phyloP scores from a whole-genome alignment of 2,113 vertebrate genomes.

The Nerophis ophidion region DNA sequence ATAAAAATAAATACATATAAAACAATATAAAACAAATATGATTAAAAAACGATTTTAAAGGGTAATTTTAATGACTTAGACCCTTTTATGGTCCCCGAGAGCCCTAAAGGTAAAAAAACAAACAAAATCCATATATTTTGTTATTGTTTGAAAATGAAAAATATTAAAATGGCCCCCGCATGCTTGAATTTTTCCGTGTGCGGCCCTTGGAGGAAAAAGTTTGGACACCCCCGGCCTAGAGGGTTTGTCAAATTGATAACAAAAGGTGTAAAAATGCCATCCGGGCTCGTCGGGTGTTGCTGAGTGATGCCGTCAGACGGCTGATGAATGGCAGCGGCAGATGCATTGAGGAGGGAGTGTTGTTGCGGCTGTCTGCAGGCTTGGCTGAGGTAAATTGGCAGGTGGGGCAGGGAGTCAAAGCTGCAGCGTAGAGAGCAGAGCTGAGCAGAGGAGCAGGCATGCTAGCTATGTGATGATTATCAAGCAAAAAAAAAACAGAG shows the following conservation, averaged over 20 bases:
- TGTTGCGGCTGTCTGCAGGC: conserved; percentile 13
- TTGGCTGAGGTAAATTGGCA: conserved; percentile 54
- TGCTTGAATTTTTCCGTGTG: too few species aligned
- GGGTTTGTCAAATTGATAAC: conserved; percentile 19
- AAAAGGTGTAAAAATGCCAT: conserved; percentile 41
- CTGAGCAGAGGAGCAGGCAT: conserved; percentile 56
- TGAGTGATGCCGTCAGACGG: conserved; percentile 24
- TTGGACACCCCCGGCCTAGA: too few species aligned
- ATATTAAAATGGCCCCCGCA: too few species aligned
- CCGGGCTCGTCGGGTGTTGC: conserved; percentile 39
- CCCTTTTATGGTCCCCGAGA: too few species aligned
- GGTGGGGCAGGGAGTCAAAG: conserved; percentile 24
- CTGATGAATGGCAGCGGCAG: conserved; percentile 32
- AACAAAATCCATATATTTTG: too few species aligned
- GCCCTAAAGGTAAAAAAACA: too few species aligned
- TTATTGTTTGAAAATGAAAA: too few species aligned
- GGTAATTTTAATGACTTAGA: too few species aligned
- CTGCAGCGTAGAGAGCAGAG: conserved; percentile 26
- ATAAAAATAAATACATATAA: too few species aligned
- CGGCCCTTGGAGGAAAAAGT: too few species aligned
- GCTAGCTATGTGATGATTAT: conserved; percentile 74
- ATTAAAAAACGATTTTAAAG: too few species aligned
- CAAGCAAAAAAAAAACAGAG: conserved; percentile 56
- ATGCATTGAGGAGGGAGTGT: conserved; percentile 33
- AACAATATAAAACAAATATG: too few species aligned